Evolutionary conservation across 2,888 invertebrate genomes (phyloP), one percentile per base, ranked within the genome.

Genomic region (Pristionchus japonicus): DNA sequence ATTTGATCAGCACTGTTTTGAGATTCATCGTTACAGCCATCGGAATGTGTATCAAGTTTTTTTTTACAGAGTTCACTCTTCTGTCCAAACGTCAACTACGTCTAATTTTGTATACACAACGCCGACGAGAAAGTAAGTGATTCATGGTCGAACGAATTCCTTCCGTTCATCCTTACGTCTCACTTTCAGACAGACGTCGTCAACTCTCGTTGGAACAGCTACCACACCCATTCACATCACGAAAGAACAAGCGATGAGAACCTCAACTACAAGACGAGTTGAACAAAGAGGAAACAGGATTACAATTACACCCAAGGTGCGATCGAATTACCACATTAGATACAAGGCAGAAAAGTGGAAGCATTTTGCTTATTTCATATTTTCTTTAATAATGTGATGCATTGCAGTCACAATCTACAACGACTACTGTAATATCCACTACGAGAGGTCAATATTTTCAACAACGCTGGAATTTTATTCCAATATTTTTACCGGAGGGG

Each of bases 31-130:
- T n/a, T n/a, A n/a, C n/a, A n/a, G n/a, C n/a, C n/a, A n/a, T n/a
- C n/a, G n/a, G n/a, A n/a, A n/a, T n/a, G n/a, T n/a, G n/a, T 11
- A 70, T 37, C 17, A 13, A 9, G 37, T 70, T 70, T 34, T n/a
- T 23, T 4, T 13, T 57, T 34, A 3, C 40, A 77, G 77, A 13
- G 52, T 3, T 7, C 85, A 57, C 15, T 64, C 64, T 2, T 23
- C 40, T 40, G 27, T 64, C 0, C 61, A 85, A 15, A 85, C 85
- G 15, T 85, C 85, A 15, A 85, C 85, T 11, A 64, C 64, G 0
- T 40, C 61, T 40, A 85, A 85, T 43, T 85, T 85, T 27, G 57
- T 85, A n/a, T 85, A 85, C 85, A 85, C 85, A 1, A 64, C 85
- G 11, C 85, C 82, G 1, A 49, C 85, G n/a, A 61, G 85, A 23